These are phyloP conservation scores for Hydrochoerus hydrochaeris DNA, from an alignment of 2,113 vertebrate species.

Conservation along the genomic window DNA sequence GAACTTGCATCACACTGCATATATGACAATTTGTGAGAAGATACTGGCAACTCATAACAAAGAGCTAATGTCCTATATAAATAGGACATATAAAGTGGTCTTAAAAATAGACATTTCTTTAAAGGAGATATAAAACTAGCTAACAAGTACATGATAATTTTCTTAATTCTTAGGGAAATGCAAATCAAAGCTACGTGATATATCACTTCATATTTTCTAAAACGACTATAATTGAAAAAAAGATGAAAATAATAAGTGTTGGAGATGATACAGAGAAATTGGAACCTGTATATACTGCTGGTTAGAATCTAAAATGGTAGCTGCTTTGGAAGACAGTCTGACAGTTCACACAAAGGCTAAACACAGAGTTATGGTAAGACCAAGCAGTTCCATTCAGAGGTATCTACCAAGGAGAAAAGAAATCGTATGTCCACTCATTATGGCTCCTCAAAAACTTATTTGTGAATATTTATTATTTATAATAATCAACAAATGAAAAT, in stretches of 20 bases:
- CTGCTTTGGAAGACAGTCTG: slow-evolving; percentile 1
- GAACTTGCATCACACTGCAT: neutral
- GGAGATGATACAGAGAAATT: neutral
- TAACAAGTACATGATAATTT: neutral
- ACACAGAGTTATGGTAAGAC: neutral
- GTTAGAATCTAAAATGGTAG: neutral
- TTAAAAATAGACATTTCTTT: slow-evolving; percentile 1
- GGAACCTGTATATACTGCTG: neutral
- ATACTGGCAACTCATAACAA: neutral
- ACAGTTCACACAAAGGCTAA: neutral
- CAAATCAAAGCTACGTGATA: neutral
- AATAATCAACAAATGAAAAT: neutral
- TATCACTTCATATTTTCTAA: neutral
- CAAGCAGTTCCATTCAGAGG: neutral
- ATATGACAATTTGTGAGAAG: neutral
- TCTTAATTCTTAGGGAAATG: neutral
- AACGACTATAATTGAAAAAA: neutral
- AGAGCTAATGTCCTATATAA: neutral
- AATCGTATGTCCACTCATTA: neutral
- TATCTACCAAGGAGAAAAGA: neutral
- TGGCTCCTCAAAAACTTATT: neutral
- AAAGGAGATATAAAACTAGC: neutral
- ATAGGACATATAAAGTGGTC: neutral
- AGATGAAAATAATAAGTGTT: neutral
- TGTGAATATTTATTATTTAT: neutral